Base-by-base conservation (phyloP, 2,888 invertebrate species). In the Plutella xylostella region DNA sequence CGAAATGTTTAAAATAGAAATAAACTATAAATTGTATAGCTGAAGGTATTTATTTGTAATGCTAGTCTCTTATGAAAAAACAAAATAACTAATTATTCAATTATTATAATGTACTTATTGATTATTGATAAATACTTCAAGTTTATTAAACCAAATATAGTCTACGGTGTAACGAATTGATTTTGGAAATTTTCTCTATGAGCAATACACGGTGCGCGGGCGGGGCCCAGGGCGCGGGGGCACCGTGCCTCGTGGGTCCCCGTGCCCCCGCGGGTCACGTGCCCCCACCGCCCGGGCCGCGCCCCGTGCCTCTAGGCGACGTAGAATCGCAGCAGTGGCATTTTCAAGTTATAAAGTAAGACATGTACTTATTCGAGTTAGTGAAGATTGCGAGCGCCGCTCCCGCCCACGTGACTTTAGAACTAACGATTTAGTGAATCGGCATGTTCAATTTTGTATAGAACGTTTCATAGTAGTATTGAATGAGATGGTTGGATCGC, bases 71-170 rank as follows among this genome's bases (percentile, higher is more conserved):
- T 82, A 80, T 80, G 79, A 82, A 82, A n/a, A 78, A 17, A 31
- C 77, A 76, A 79, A 69, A 80, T 79, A n/a, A 83, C 80, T 83
- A 83, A 83, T 78, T 79, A 83, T 82, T 82, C 80, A 82, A 82
- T 83, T 82, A 83, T 80, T 78, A 72, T 82, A 83, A 82, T 76
- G 82, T 83, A 83, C 82, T 82, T 80, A 80, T 79, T 80, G 82
- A 82, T 82, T 80, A 80, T 80, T 74, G 79, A 82, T 80, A 79
- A 76, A 80, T 82, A 82, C 78, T 82, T 82, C 78, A 80, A 82
- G 73, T 79, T 82, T 80, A 80, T 77, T 77, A 73, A 73, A 79
- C 77, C 72, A 75, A 72, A 72, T 78, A 77, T 82, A 79, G 78
- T 79, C 76, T 80, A 80, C 77, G 77, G 63, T 78, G 72, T 82